Evolutionary conservation across 2,113 vertebrate species (phyloP), one percentile per base, ranked within the genome.

Genomic region (Todiramphus chloris): DNA sequence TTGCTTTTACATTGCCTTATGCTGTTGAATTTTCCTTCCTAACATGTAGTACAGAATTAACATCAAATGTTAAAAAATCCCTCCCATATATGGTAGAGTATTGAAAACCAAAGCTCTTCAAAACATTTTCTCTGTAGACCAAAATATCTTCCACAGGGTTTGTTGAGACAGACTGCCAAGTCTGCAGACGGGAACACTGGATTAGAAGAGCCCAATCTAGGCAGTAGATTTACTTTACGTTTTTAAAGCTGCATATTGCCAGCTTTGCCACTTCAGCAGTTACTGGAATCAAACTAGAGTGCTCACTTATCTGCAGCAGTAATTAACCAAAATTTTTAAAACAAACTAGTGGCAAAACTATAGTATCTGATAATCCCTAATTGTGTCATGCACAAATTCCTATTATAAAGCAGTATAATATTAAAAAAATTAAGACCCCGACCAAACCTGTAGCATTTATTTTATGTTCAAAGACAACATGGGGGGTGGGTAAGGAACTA

Each of bases 71-170:
- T 68, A 92, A 97, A 90, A 93, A 83, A 93, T 94, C 73, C 56
- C 79, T 93, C 79, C 96, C 96, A 95, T 97, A 96, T 94, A 97
- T 94, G 96, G 96, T 87, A 90, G 90, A 89, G 79, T 76, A 95
- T 9, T 95, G 88, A 95, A 96, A 95, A 96, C 25, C 83, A 90
- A 96, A 96, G 39, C 89, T 85, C 93, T 85, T 94, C 58, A 88
- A 94, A 96, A 96, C 79, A 95, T 93, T 89, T 95, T 90, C 64
- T 89, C 90, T 79, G 92, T 28, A 84, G 96, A 95, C 96, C 93
- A 96, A 96, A 96, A 96, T 97, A 96, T 90, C 96, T 95, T 90
- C 64, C 0, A 0, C 62, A 89, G 91, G 35, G 62, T 79, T 91
- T 2, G 27, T 51, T n/a, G 64, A 87, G 73, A 95, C 58, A 64